Conservation (phyloP, 2,113 vertebrate genomes). For the Lycaon pictus region DNA sequence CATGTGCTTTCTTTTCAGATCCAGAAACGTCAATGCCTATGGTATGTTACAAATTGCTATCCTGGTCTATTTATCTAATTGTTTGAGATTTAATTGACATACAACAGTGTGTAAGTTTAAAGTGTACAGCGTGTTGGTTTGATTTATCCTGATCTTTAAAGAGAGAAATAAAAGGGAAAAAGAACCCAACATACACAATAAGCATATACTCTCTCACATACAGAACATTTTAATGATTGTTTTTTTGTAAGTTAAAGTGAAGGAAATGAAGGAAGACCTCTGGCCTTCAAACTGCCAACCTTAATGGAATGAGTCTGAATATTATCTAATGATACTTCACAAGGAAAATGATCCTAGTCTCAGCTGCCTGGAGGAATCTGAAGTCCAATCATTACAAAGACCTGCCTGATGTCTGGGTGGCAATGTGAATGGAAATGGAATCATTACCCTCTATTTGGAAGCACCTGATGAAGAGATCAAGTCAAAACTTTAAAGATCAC, state of each 20-base stretch:
- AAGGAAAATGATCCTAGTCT: neutral
- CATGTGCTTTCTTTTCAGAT: constrained; percentile 21
- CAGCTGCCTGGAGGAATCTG: neutral
- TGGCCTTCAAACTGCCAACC: neutral
- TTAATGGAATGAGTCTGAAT: constrained; percentile 2
- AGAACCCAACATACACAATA: neutral
- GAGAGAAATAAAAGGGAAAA: neutral
- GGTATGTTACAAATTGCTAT: neutral
- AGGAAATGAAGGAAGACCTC: neutral
- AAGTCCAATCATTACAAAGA: neutral
- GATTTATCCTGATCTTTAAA: neutral
- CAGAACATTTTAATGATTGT: neutral
- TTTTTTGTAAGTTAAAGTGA: constrained; percentile 24
- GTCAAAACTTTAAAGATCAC: neutral
- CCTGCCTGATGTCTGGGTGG: neutral
- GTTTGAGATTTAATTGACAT: neutral
- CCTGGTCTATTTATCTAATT: neutral
- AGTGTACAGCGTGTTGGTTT: neutral
- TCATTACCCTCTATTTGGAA: neutral
- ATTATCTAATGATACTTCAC: neutral
- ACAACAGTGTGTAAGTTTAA: neutral
- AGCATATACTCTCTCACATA: neutral
- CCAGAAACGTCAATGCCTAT: neutral
- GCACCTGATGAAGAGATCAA: neutral
- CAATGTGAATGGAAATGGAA: neutral